Base-by-base conservation (phyloP, 2,888 invertebrate genomes). In the Seira sanloemensis region DNA sequence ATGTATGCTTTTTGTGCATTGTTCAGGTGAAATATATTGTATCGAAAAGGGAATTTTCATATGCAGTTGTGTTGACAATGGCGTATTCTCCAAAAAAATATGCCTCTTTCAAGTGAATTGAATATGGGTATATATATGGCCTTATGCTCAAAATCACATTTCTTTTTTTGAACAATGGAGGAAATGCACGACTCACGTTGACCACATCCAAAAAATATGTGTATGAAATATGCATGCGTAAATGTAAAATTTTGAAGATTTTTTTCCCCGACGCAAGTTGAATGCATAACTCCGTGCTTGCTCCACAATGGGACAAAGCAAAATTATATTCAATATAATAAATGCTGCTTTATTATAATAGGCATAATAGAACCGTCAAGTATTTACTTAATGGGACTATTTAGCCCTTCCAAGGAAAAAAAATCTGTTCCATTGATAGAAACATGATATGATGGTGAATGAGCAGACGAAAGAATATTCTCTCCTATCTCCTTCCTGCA, bases 381-480 rank as follows among this genome's bases (percentile, higher is more conserved):
- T 84, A 84, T 83, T 72, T 78, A 67, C 67, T 84, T 84, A 84
- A 84, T 84, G 79, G 58, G 74, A 76, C 54, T 71, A 84, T 84
- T 58, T 84, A 79, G 46, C 23, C 37, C 62, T 74, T 76, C 73
- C 68, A 37, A 27, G n/a, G n/a, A n/a, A n/a, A n/a, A n/a, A n/a
- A 58, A 7, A 12, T 71, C 54, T 77, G 46, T 68, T 78, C 69
- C 66, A 23, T 77, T 68, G 24, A 69, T 78, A 68, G 66, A 78
- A 69, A 18, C 71, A 77, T 72, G 83, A 77, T 73, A 73, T 78
- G 71, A 37, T n/a, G n/a, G 58, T 58, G 58, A 58, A 58, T 58
- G 58, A n/a, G 37, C 37, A 37, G 12, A 18, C 18, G 58, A 58
- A 58, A 7, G 58, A 58, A n/a, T 9, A 58, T 58, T n/a, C 5